Conservation (phyloP, 1,140 invertebrate species). For the Mesaphorura yosii region DNA sequence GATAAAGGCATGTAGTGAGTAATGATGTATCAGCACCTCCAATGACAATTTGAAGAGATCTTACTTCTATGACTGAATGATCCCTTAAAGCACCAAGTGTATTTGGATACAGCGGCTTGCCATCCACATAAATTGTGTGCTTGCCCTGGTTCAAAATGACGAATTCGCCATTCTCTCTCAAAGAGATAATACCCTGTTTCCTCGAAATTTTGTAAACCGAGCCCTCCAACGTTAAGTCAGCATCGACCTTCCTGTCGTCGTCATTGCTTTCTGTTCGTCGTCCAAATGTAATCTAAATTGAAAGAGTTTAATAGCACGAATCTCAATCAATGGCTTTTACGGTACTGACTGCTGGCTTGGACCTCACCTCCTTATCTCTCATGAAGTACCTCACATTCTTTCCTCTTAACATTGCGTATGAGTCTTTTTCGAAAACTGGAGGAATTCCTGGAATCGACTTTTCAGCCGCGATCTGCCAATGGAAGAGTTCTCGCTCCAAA, state of each 20-base stretch:
- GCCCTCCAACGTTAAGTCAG: slow-evolving; percentile 86
- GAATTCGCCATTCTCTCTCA: slow-evolving; percentile 86
- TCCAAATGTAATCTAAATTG: slow-evolving; percentile 71
- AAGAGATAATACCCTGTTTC: slow-evolving; percentile 74
- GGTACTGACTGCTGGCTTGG: not conserved
- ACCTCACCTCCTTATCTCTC: slow-evolving; percentile 74
- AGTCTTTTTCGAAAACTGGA: slow-evolving; percentile 65
- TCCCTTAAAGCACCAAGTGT: slow-evolving; percentile 79
- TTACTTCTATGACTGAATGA: slow-evolving; percentile 87
- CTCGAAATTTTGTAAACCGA: slow-evolving; percentile 72
- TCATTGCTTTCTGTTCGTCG: slow-evolving; percentile 70
- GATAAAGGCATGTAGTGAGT: not conserved
- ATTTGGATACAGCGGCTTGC: slow-evolving; percentile 69
- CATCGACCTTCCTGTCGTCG: too few relatives aligned
- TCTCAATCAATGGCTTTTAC: not conserved
- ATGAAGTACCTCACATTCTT: slow-evolving; percentile 86
- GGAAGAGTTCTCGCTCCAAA: slow-evolving; percentile 74
- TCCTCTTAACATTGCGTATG: slow-evolving; percentile 82
- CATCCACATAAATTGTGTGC: slow-evolving; percentile 84
- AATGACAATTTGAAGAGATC: slow-evolving; percentile 22
- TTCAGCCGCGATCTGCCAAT: slow-evolving; percentile 90
- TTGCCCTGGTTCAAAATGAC: slow-evolving; percentile 91
- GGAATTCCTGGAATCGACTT: slow-evolving; percentile 57
- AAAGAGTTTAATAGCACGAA: slow-evolving; percentile 4
- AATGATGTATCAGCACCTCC: not conserved